Base-by-base conservation (phyloP, 2,888 invertebrate genomes). In the Galeopsomyia nigrocyanea region DNA sequence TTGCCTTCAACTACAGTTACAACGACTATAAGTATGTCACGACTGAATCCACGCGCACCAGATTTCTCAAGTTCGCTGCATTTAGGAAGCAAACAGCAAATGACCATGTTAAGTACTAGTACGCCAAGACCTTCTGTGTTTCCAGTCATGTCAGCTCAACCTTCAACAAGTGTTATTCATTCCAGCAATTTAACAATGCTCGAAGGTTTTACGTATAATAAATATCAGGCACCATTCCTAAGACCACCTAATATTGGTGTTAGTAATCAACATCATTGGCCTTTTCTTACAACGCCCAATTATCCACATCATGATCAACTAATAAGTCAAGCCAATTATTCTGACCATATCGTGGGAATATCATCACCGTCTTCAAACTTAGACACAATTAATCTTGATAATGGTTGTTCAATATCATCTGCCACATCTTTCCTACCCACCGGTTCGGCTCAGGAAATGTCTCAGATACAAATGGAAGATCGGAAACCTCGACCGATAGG, bases 11-110 rank as follows among this genome's bases (percentile, higher is more conserved):
- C 85, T 75, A 79, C 80, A 76, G 82, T 87, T 73, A 82, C 84
- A 75, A 88, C 89, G 39, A 87, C 89, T 21, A 88, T 90, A 74
- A 89, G 88, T 66, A 89, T 90, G 87, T 91, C 92, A 53, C 90
- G 94, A 68, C 88, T 95, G 53, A 95, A 95, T 86, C 94, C 94
- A 0, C 91, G 94, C 79, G 94, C 94, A 5, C 94, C 94, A 0
- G 93, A 93, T 80, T 95, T 94, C 83, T 90, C 92, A 0, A 89
- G 90, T 75, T 87, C 89, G 53, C 80, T 88, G 31, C 88, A 88
- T 76, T 79, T 85, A 64, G 84, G 79, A 63, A 85, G 75, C 74
- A 86, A 86, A 53, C 84, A 83, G 0, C 85, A 84, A 73, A 84
- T 85, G 16, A 80, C 84, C 2, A 84, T 85, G 82, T 84, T 85